These are phyloP conservation scores for Eriosoma lanigerum DNA, from an alignment of 1,140 invertebrate species.

Conservation along the genomic window DNA sequence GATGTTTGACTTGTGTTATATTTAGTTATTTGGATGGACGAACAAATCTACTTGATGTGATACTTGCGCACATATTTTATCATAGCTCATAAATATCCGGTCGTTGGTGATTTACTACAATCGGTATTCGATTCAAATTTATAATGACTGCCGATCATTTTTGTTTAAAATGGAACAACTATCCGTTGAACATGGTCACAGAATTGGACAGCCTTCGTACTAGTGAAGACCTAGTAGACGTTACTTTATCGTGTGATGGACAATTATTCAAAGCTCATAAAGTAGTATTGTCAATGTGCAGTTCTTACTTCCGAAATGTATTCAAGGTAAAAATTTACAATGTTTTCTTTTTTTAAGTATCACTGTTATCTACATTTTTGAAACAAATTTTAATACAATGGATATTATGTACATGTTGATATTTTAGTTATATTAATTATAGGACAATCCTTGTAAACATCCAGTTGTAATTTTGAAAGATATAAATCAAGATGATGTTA, in stretches of 20 bases:
- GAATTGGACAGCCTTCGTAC: slow-evolving; percentile 76
- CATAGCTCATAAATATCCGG: background rate
- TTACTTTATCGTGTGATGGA: slow-evolving; percentile 78
- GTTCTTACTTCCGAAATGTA: slow-evolving; percentile 78
- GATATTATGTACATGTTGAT: background rate
- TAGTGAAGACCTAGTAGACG: slow-evolving; percentile 81
- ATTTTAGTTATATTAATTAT: slow-evolving; percentile 50
- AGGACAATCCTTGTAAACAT: slow-evolving; percentile 84
- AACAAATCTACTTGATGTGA: background rate
- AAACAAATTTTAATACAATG: background rate
- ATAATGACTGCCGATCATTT: slow-evolving; percentile 68
- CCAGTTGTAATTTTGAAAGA: slow-evolving; percentile 83
- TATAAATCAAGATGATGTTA: slow-evolving; percentile 74
- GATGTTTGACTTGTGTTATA: background rate
- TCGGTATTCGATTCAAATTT: background rate
- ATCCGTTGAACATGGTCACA: slow-evolving; percentile 83
- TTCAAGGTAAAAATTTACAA: slow-evolving; percentile 68
- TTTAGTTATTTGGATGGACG: no score
- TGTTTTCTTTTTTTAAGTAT: background rate
- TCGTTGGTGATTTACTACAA: slow-evolving; percentile 3
- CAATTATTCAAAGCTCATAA: slow-evolving; percentile 76
- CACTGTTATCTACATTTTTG: background rate
- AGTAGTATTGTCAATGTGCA: slow-evolving; percentile 77
- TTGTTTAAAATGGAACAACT: slow-evolving; percentile 91
- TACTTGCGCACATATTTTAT: background rate